These are phyloP conservation scores for Halichoerus grypus DNA, from an alignment of 2,113 vertebrate species.

Conservation along the genomic window DNA sequence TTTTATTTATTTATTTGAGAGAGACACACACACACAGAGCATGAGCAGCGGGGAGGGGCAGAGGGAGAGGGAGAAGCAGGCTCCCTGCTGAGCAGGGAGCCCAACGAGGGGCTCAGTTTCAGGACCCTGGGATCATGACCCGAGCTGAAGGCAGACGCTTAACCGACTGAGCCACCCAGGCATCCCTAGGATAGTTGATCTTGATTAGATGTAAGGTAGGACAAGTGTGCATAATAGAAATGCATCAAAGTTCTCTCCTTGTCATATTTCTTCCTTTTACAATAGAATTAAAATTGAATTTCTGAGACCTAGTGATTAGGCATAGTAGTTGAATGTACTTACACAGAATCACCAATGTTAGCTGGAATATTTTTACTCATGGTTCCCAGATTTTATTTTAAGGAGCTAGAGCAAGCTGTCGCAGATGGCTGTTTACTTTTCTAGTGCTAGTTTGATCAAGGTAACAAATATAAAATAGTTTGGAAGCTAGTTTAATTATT, in stretches of 20 bases:
- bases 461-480: slow-evolving; percentile 39
- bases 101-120: too few species aligned
- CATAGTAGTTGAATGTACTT: background rate
- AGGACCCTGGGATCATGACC: too few species aligned
- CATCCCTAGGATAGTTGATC: background rate
- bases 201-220: background rate
- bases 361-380: slow-evolving; percentile 44
- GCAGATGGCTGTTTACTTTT: slow-evolving; percentile 29
- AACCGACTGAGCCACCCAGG: background rate
- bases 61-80: too few species aligned
- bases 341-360: background rate
- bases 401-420: background rate
- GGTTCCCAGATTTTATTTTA: slow-evolving; percentile 47
- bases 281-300: slow-evolving; percentile 35
- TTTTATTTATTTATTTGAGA: too few species aligned
- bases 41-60: too few species aligned
- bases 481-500: slow-evolving; percentile 57
- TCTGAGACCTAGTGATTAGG: slow-evolving; percentile 5
- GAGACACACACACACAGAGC: too few species aligned
- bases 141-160: background rate
- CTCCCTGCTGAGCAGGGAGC: too few species aligned
- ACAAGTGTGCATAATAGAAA: slow-evolving; percentile 33
- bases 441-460: slow-evolving; percentile 1
- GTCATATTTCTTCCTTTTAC: slow-evolving; percentile 51
- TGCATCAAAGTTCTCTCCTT: slow-evolving; percentile 43